These are phyloP conservation scores for Ceratothoa steindachneri DNA, from an alignment of 2,888 invertebrate species.

Conservation along the genomic window DNA sequence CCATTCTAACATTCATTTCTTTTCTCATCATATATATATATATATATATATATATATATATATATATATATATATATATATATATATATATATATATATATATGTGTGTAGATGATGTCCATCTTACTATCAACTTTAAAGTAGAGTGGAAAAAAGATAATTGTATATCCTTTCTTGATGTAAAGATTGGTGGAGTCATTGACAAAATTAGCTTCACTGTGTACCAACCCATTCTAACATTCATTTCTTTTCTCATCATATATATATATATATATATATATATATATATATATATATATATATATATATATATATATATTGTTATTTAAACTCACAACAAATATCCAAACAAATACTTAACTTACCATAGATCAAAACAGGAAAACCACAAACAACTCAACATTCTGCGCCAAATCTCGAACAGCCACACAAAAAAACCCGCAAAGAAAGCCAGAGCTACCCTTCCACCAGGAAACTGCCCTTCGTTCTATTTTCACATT, in stretches of 20 bases:
- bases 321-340: not conserved
- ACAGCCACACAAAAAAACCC: not conserved
- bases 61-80: too few relatives aligned
- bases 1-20: too few relatives aligned
- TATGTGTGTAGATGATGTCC: slow-evolving; percentile 8
- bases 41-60: too few relatives aligned
- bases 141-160: too few relatives aligned
- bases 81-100: slow-evolving; percentile 15
- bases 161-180: too few relatives aligned
- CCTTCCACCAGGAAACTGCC: not conserved
- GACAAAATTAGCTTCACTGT: too few relatives aligned
- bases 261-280: not conserved
- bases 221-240: too few relatives aligned
- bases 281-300: slow-evolving; percentile 11
- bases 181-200: too few relatives aligned
- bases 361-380: too few relatives aligned
- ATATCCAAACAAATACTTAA: not conserved
- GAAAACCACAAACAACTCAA: not conserved
- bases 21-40: too few relatives aligned
- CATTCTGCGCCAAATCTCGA: not conserved
- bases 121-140: too few relatives aligned
- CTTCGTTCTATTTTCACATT: not conserved
- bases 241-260: not conserved
- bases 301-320: not conserved
- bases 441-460: too few relatives aligned